Base-by-base conservation (phyloP, 2,113 vertebrate species). In the Maccullochella peelii region DNA sequence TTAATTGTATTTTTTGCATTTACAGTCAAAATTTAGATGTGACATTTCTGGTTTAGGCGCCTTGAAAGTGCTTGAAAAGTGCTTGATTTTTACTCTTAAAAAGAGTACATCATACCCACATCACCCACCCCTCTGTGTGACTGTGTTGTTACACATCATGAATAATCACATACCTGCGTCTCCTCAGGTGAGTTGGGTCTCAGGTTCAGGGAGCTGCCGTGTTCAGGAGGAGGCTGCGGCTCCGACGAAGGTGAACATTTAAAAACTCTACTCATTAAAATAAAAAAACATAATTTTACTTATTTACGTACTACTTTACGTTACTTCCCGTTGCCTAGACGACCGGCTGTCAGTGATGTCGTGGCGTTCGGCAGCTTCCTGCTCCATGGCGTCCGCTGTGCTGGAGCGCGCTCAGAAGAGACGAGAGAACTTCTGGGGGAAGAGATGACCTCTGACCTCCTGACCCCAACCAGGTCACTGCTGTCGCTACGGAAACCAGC, bases 361-460 rank as follows among this genome's bases (percentile, higher is more conserved):
- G 6, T 91, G 86, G 80, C 87, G 63, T 0, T 94, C 93, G 2
- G 87, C 88, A 0, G 89, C 90, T 11, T 93, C 92, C 30, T 91
- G 90, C 83, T 90, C 90, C 1, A 36, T 52, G 50, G 92, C 93
- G 14, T 90, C 91, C 0, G 73, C 68, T 0, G 54, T 94, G 66
- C 65, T 94, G 85, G 89, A 92, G 75, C 92, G 90, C 0, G 89
- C 91, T 78, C 91, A 80, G 81, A 93, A 71, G 79, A 93, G 93
- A 54, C 75, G 82, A 1, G 81, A 90, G 6, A 18, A 83, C 52
- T 93, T 93, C 83, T 94, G 93, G 93, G 92, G 86, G 25, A 92
- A 90, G 57, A 81, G 72, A 63, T 93, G 91, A 67, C 42, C 65
- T 25, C 30, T 8, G 50, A 52, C 16, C 16, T 8, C 15, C 36